Base-by-base conservation (phyloP, 2,797 vertebrate species). In the Lepidocolaptes lacrymiger region DNA sequence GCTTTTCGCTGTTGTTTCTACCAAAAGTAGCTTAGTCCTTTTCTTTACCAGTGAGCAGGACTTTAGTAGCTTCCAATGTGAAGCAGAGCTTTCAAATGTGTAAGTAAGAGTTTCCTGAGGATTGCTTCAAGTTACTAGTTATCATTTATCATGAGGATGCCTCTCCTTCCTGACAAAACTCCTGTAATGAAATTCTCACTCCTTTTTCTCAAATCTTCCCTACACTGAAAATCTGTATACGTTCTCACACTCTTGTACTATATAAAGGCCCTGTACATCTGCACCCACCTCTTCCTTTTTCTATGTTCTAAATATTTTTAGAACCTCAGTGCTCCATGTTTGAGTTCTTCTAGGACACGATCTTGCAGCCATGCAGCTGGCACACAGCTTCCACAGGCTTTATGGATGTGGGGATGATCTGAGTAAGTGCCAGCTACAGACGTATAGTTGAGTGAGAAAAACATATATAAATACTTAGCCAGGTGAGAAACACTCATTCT, bases 151-250 rank as follows among this genome's bases (percentile, higher is more conserved):
- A 3, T 55, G 80, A 93, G 85, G 80, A 90, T 87, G 79, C 78
- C 37, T 96, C 85, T 95, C 71, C 82, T 84, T 89, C 93, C 83
- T 96, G 94, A 96, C 96, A 93, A 90, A 97, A 96, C 87, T 96
- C 94, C 96, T 97, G 94, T 94, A 97, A 96, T 92, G 93, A 97
- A 95, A 95, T 96, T 96, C 91, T 96, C 68, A 59, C 96, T 96
- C 73, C 92, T 96, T 75, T 94, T 96, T 97, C 95, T 97, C 95
- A 94, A 85, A 91, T 96, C 66, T 96, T 94, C 92, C 83, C 37
- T 67, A 89, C 89, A 85, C 96, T 94, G 94, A 93, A 93, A 94
- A 80, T 96, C 95, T 95, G 96, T 93, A 92, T 96, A 92, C 10
- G 2, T 96, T 92, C 95, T 98, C 96, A 96, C 97, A 97, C 91